Evolutionary conservation across 2,888 invertebrate species (phyloP), one percentile per base, ranked within the genome.

Genomic region (Oligia fasciuncula): DNA sequence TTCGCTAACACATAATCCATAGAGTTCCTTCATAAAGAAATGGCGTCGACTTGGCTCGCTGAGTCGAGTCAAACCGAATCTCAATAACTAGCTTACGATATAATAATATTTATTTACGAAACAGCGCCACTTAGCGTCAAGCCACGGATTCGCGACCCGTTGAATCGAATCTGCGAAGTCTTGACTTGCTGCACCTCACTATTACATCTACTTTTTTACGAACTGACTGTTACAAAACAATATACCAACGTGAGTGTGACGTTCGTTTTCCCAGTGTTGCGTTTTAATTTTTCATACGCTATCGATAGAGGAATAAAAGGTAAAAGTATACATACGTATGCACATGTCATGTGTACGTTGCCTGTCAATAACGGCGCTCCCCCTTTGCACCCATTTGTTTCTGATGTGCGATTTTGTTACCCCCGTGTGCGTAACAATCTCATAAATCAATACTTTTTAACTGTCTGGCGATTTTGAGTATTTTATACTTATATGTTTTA

Each of bases 371-470:
- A n/a, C 51, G 43, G 17, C 29, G 23, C 62, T 60, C 57, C 51
- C 77, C 43, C 29, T n/a, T 29, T 60, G 43, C 9, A 67, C 11
- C 11, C 40, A 35, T 51, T 62, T 77, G 14, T n/a, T 43, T 63
- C n/a, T 11, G 40, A 14, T 13, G 11, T 23, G n/a, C 14, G n/a
- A 43, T 51, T 78, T 77, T 43, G 51, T 35, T n/a, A 54, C 9
- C 23, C 19, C 29, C 57, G 23, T 51, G 43, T 35, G 19, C 17
- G 51, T 63, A 43, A 19, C 13, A 29, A 49, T 67, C 35, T 35
- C 60, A 19, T 43, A 46, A 77, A 67, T 76, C 49, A 54, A 76
- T 57, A n/a, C 23, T 54, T 54, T 23, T 23, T 23, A 8, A 23
- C 23, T 23, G 54, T 54, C 19, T 23, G 9, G 54, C 54, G 23